A percentile compares a stretch with the other conserved stretches of the same genome.
phyloP scores from a whole-genome alignment of 2,113 vertebrate species.

The Urocitellus parryii region DNA sequence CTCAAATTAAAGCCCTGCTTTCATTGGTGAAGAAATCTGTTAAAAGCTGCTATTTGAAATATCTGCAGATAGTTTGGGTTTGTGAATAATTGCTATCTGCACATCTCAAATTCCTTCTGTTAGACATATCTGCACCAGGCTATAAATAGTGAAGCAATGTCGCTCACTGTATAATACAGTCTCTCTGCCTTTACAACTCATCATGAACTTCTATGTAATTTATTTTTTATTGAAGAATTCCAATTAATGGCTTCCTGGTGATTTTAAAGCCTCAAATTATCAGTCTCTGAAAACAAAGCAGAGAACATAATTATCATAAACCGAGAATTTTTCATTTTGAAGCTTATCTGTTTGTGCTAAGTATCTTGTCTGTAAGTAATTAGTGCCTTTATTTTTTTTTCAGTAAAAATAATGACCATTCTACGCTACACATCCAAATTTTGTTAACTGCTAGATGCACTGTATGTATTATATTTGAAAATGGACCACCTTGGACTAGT shows the following conservation, averaged over 20 bases:
- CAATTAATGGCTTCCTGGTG: constrained; percentile 95
- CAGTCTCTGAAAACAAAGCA: constrained; percentile 94
- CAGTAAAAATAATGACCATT: constrained; percentile 93
- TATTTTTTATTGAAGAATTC: constrained; percentile 95
- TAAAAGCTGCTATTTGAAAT: constrained; percentile 88
- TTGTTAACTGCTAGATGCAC: constrained; percentile 90
- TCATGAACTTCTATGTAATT: constrained; percentile 93
- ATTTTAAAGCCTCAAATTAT: constrained; percentile 95
- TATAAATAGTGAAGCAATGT: constrained; percentile 89
- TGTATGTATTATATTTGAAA: constrained; percentile 88
- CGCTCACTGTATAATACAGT: constrained; percentile 90
- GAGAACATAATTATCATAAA: constrained; percentile 95
- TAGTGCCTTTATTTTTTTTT: constrained; percentile 92
- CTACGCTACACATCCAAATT: constrained; percentile 90
- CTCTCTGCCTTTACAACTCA: constrained; percentile 92
- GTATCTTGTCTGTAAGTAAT: constrained; percentile 94
- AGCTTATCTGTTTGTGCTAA: constrained; percentile 94
- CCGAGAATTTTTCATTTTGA: constrained; percentile 94
- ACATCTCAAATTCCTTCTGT: constrained; percentile 88
- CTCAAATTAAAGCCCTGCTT: constrained; percentile 85
- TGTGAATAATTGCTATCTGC: constrained; percentile 89
- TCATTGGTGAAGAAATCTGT: constrained; percentile 84
- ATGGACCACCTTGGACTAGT: constrained; percentile 89
- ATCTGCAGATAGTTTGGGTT: constrained; percentile 85
- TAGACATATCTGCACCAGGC: constrained; percentile 84